A percentile compares a stretch with the other conserved stretches of the same genome.
These are phyloP conservation scores for Pachyseris speciosa DNA, from an alignment of 64 coral and sea anemone species.

Conservation along the genomic window DNA sequence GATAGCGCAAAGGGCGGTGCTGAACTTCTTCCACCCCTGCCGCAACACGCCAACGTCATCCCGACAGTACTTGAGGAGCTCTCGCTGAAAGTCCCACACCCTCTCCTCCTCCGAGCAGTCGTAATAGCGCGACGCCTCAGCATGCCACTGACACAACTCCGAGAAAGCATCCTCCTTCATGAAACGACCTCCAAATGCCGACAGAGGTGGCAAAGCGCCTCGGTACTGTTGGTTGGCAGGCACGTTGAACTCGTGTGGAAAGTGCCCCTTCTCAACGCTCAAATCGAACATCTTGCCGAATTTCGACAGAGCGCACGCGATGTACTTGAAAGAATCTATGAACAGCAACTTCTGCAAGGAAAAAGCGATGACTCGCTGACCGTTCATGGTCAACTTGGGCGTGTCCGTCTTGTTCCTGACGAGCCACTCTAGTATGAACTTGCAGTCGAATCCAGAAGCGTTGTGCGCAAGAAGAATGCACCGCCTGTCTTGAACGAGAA, in stretches of 20 bases:
- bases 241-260: neutral
- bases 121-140: neutral
- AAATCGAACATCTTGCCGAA: neutral
- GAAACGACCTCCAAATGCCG: neutral
- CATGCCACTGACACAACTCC: neutral
- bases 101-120: neutral
- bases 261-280: neutral
- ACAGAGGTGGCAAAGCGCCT: neutral
- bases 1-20: neutral
- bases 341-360: neutral
- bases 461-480: neutral
- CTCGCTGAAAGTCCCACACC: neutral
- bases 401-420: neutral
- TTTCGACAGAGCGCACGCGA: neutral
- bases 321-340: neutral
- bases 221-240: neutral
- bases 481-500: neutral
- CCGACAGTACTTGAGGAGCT: neutral
- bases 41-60: neutral
- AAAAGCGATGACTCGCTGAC: neutral
- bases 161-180: neutral
- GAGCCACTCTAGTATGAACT: neutral
- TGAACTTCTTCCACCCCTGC: neutral
- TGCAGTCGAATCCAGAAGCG: neutral
- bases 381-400: neutral